Evolutionary conservation across 2,113 vertebrate species (phyloP).

Genomic region (Nipponia nippon): DNA sequence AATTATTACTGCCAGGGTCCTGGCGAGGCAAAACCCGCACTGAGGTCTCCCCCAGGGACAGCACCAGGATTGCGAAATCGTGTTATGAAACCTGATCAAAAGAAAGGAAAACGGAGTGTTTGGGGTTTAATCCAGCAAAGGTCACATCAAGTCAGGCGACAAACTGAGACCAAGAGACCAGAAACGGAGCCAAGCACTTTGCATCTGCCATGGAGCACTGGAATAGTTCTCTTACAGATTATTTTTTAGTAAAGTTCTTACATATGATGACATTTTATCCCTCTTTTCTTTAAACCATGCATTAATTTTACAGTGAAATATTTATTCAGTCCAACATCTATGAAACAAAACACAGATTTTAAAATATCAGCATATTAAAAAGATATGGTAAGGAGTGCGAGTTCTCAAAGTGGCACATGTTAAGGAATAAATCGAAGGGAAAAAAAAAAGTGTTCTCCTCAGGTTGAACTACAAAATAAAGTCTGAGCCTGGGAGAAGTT

Average conservation of each 20-base stretch:
- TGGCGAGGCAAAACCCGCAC: neutral
- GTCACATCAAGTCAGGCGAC: neutral
- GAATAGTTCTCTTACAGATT: neutral
- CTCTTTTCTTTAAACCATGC: neutral
- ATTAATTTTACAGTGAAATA: neutral
- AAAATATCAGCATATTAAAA: neutral
- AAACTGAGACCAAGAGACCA: neutral
- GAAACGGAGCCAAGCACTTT: neutral
- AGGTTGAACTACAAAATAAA: neutral
- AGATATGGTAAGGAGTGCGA: neutral
- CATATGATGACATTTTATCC: neutral
- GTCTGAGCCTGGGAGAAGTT: neutral
- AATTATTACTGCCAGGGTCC: neutral
- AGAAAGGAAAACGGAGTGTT: neutral
- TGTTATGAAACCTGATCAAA: neutral
- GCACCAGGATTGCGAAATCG: neutral
- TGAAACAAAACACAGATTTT: neutral
- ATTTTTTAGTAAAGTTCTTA: neutral
- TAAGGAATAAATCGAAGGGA: slow-evolving; percentile 15
- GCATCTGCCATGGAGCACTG: neutral
- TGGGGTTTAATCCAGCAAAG: neutral
- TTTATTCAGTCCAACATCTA: neutral
- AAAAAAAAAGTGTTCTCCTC: neutral
- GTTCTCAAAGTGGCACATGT: neutral
- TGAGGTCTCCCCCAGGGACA: neutral